Evolutionary conservation across 1,140 invertebrate genomes (phyloP), one percentile per base, ranked within the genome.

Genomic region (Brachionus rubens): DNA sequence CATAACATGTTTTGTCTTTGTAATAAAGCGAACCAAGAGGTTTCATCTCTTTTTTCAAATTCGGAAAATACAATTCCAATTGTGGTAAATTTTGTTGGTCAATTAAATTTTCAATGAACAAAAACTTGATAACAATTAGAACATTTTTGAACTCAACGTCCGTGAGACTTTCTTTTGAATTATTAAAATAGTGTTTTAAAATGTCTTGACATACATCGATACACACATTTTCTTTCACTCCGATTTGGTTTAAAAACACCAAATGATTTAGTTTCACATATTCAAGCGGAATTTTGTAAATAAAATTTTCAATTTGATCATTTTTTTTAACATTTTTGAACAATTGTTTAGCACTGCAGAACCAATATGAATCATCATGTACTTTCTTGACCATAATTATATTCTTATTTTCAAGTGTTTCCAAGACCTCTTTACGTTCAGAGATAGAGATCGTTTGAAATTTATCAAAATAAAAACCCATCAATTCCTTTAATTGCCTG

Each of bases 221-320:
- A 6, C 36, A 12, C 21, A 43, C 19, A 14, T 28, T 41, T 65
- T 65, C 40, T 30, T 26, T 7, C 12, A 41, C 59, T 24, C 59
- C 59, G n/a, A n/a, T n/a, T n/a, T n/a, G n/a, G n/a, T n/a, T n/a
- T 9, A 65, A 24, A 43, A 30, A 2, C 2, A 43, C 10, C 10
- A 65, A 43, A 26, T 43, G 30, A 10, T 12, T 0, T 28, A n/a
- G 24, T 43, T 65, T 65, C 43, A 21, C 2, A 65, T n/a, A 43
- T 14, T 65, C 40, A 43, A 43, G 9, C 0, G 59, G 59, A 21
- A 65, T 21, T 65, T 43, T 41, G 21, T 65, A 65, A 21, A 65
- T 12, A 41, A 65, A 65, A 3, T 43, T 36, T 43, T 65, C 59
- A 21, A 65, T 65, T 65, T 65, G 59, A 41, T 41, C 40, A 36